Conservation (phyloP, 2,797 vertebrate genomes). For the Halcyon chelicuti region DNA sequence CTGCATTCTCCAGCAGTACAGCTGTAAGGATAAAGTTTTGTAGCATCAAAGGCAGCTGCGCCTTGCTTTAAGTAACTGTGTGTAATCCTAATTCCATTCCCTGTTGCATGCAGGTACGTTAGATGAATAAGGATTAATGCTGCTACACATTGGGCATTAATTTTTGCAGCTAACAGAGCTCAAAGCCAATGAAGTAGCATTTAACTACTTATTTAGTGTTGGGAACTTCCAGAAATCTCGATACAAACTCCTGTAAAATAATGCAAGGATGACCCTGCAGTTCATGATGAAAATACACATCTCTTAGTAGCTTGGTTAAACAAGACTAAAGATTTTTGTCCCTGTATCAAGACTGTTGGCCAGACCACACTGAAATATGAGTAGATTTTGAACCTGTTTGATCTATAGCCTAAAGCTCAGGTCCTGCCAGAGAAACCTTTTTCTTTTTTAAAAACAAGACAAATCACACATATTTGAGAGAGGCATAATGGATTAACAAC, state of each 20-base stretch:
- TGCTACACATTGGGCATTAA: not conserved
- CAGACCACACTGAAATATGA: constrained; percentile 52
- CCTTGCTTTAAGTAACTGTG: not conserved
- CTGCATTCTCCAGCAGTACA: constrained; percentile 1
- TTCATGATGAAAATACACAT: not conserved
- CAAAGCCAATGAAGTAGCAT: not conserved
- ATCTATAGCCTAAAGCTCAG: constrained; percentile 2
- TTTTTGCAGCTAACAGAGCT: not conserved
- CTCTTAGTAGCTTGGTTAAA: constrained; percentile 17
- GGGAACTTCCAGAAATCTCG: not conserved
- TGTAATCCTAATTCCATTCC: not conserved
- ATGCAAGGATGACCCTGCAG: not conserved
- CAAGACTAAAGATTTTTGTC: constrained; percentile 45
- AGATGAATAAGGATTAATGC: not conserved
- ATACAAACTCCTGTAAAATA: not conserved
- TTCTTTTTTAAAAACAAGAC: not conserved
- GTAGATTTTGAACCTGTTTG: constrained; percentile 30
- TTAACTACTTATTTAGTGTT: not conserved
- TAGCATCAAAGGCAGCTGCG: not conserved
- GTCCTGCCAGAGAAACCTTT: constrained; percentile 52
- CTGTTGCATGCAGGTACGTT: not conserved
- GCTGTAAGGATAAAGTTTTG: not conserved
- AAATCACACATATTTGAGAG: not conserved
- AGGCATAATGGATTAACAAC: not conserved
- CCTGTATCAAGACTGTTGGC: not conserved